A percentile compares a stretch with the other conserved stretches of the same genome.
These are phyloP conservation scores for Alauda arvensis DNA, from an alignment of 2,797 vertebrate genomes.

Conservation along the genomic window DNA sequence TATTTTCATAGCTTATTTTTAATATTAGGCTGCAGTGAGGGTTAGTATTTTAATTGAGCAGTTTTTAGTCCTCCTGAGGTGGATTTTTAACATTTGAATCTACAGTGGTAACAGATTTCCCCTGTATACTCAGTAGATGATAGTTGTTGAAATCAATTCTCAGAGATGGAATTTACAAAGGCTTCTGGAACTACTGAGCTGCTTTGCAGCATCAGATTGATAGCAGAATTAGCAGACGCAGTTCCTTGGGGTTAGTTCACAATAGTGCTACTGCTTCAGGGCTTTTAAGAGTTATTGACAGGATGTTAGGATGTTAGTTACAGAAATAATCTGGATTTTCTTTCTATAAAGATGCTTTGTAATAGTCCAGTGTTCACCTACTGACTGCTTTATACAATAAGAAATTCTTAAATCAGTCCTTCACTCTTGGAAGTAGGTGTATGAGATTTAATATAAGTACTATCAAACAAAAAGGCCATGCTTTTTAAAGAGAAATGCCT, in stretches of 20 bases:
- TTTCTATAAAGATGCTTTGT: not conserved
- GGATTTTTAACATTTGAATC: not conserved
- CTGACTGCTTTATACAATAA: not conserved
- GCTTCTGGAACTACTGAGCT: conserved; percentile 2
- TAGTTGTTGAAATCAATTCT: conserved; percentile 40
- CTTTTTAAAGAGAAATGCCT: conserved; percentile 20
- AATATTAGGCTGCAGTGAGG: not conserved
- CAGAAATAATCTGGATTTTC: not conserved
- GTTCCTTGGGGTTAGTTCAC: conserved; percentile 15
- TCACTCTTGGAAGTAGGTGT: not conserved
- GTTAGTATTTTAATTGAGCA: conserved; percentile 25
- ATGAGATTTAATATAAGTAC: not conserved
- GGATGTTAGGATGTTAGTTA: not conserved
- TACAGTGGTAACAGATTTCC: not conserved
- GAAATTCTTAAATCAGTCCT: conserved; percentile 32
- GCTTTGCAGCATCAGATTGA: conserved; percentile 18
- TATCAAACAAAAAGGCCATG: not conserved
- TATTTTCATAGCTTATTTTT: conserved; percentile 16
- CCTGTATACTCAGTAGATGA: not conserved
- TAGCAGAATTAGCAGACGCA: conserved; percentile 23
- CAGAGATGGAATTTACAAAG: conserved; percentile 40
- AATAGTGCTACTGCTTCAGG: conserved; percentile 10
- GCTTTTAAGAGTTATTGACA: conserved; percentile 36
- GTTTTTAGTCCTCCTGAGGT: conserved; percentile 1
- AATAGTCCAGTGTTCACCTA: not conserved